Conservation (phyloP, 1,140 invertebrate species). For the Rhopalosiphum maidis region DNA sequence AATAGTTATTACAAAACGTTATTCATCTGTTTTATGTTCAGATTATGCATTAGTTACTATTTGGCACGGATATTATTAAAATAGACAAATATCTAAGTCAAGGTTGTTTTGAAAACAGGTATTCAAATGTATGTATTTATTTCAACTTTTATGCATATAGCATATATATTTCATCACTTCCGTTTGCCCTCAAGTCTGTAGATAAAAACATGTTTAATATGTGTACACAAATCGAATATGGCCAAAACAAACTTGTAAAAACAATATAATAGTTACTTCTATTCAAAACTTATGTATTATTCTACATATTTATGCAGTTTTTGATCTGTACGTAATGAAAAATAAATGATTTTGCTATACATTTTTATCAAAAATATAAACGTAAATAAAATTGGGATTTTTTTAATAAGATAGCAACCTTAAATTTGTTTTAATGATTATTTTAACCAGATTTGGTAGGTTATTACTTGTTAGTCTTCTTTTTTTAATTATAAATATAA, state of each 20-base stretch:
- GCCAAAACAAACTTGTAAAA: background rate
- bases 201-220: background rate
- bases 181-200: background rate
- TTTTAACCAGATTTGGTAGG: background rate
- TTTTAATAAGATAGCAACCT: background rate
- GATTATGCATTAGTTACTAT: background rate
- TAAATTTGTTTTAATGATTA: background rate
- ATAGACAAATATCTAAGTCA: constrained; percentile 41
- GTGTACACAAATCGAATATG: background rate
- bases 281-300: background rate
- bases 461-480: background rate
- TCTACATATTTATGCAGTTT: background rate
- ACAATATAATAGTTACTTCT: background rate
- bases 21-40: background rate
- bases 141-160: background rate
- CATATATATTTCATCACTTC: constrained; percentile 29
- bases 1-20: background rate
- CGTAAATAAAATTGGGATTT: background rate
- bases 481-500: background rate
- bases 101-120: constrained; percentile 30
- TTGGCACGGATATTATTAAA: background rate
- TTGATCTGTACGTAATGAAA: background rate
- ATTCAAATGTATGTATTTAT: constrained; percentile 4
- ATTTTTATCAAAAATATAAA: background rate
- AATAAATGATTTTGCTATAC: background rate